Conservation (phyloP, 2,113 vertebrate genomes). For the Circaetus gallicus region DNA sequence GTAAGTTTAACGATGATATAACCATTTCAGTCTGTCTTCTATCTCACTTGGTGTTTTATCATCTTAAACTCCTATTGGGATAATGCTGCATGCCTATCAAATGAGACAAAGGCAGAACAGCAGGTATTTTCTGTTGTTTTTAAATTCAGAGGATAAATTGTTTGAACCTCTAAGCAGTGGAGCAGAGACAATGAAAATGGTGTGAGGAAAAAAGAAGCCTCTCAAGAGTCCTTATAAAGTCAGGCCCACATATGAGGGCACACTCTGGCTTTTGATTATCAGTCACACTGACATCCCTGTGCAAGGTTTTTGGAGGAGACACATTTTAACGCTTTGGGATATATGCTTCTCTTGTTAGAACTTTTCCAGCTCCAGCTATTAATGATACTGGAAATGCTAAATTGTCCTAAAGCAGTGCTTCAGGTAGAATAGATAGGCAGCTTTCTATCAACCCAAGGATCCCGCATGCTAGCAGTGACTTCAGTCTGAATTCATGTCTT, state of each 20-base stretch:
- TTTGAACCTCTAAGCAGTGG: background rate
- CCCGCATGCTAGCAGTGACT: background rate
- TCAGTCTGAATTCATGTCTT: background rate
- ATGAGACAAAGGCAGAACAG: conserved; percentile 2
- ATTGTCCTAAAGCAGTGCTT: background rate
- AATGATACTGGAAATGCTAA: background rate
- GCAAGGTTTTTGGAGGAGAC: background rate
- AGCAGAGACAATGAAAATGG: background rate
- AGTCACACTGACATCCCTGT: background rate
- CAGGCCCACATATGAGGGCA: background rate
- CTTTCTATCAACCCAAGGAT: background rate
- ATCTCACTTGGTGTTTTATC: background rate
- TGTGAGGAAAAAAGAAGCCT: background rate
- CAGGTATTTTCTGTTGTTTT: conserved; percentile 2
- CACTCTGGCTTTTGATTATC: background rate
- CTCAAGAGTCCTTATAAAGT: background rate
- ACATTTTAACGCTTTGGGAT: background rate
- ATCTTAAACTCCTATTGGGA: conserved; percentile 3
- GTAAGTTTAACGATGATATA: conserved; percentile 3
- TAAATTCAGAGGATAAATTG: conserved; percentile 17
- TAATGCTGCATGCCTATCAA: background rate
- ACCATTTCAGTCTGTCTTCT: conserved; percentile 7
- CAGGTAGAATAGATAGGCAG: background rate
- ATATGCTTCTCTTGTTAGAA: background rate
- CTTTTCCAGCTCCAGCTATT: background rate